Percentiles rank a stretch among this genome's conserved stretches.
These are phyloP conservation scores for Falco naumanni DNA, from an alignment of 2,797 vertebrate genomes.

Conservation along the genomic window DNA sequence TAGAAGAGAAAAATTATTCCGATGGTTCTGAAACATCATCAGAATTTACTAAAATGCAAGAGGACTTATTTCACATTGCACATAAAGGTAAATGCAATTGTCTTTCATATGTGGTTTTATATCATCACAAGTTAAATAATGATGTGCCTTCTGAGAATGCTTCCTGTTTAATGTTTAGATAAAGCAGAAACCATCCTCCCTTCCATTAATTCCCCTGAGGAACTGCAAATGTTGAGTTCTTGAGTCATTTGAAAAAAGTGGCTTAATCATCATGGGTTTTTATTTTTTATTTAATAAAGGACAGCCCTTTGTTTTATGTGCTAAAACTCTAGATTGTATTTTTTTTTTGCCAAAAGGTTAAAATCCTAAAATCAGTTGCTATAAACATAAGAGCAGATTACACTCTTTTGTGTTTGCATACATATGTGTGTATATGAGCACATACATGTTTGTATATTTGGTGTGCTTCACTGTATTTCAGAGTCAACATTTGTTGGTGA, in stretches of 20 bases:
- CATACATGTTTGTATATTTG: neutral
- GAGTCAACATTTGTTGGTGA: conserved; percentile 59
- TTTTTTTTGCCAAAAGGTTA: neutral
- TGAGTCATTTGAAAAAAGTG: neutral
- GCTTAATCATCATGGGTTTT: neutral
- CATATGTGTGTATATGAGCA: neutral
- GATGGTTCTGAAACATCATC: conserved; percentile 86
- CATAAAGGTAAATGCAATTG: conserved; percentile 84
- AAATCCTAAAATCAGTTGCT: neutral
- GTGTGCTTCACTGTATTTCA: neutral
- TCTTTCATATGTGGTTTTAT: neutral
- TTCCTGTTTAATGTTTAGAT: neutral
- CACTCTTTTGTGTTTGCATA: neutral
- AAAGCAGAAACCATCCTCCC: neutral
- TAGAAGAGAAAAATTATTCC: conserved; percentile 85
- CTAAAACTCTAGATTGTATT: neutral
- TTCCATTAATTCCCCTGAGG: neutral
- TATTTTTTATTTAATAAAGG: neutral
- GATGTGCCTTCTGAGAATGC: neutral
- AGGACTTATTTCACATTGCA: conserved; percentile 92
- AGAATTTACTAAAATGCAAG: conserved; percentile 95
- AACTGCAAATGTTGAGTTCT: neutral
- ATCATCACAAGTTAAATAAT: neutral
- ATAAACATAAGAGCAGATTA: neutral
- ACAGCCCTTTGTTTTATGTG: neutral